Conservation (phyloP, 1,140 invertebrate genomes). For the Phortica variegata region DNA sequence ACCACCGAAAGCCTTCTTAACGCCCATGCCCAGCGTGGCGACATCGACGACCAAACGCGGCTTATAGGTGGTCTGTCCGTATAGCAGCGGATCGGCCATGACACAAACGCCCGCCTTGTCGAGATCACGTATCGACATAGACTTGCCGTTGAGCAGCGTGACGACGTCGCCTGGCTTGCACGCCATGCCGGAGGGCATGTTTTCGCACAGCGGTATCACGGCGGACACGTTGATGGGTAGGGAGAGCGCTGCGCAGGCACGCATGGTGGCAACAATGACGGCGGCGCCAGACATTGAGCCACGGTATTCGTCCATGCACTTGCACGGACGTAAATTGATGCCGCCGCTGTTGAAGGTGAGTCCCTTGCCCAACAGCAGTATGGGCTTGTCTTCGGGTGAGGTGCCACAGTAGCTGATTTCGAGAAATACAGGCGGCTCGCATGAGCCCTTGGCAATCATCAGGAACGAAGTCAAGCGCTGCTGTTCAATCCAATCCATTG, state of each 20-base stretch:
- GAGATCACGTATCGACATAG: slow-evolving; percentile 72
- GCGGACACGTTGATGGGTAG: slow-evolving; percentile 18
- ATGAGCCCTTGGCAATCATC: slow-evolving; percentile 71
- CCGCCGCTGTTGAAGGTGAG: slow-evolving; percentile 84
- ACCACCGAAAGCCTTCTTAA: slow-evolving; percentile 64
- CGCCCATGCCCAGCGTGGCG: slow-evolving; percentile 65
- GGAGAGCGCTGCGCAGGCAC: slow-evolving; percentile 15
- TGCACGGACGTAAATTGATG: slow-evolving; percentile 69
- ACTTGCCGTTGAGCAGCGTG: slow-evolving; percentile 78
- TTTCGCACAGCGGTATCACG: too few species aligned
- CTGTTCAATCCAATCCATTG: slow-evolving; percentile 67
- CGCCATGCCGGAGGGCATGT: too few species aligned
- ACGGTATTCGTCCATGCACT: slow-evolving; percentile 79
- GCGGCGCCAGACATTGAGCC: slow-evolving; percentile 70
- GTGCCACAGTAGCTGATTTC: slow-evolving; percentile 64
- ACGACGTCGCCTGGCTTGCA: too few species aligned
- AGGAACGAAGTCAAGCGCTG: slow-evolving; percentile 74
- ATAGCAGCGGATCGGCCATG: slow-evolving; percentile 82
- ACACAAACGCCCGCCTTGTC: slow-evolving; percentile 86
- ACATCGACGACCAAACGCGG: slow-evolving; percentile 71
- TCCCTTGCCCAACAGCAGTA: slow-evolving; percentile 76
- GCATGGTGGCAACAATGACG: slow-evolving; percentile 14
- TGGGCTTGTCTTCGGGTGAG: slow-evolving; percentile 53
- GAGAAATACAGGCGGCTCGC: slow-evolving; percentile 68
- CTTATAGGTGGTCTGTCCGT: slow-evolving; percentile 64